Evolutionary conservation across 2,888 invertebrate genomes (phyloP).

Genomic region (Allophyes oxyacanthae): DNA sequence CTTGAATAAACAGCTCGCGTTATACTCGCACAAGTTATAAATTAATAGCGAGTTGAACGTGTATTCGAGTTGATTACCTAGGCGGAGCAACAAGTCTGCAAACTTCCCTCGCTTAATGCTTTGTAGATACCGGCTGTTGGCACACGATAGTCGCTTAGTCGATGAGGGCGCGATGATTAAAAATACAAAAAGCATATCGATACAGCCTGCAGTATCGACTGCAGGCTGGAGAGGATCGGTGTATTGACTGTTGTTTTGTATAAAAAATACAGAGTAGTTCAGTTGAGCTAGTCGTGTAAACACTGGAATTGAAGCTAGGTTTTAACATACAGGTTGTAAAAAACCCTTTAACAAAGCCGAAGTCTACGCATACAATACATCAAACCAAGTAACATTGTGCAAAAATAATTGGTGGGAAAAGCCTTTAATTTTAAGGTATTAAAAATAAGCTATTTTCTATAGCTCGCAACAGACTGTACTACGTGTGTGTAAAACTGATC

Average conservation of each 20-base stretch:
- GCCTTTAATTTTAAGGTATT: no score
- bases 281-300: not conserved
- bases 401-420: no score
- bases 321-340: no score
- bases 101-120: slow-evolving; percentile 22
- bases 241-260: slow-evolving; percentile 4
- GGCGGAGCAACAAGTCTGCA: slow-evolving; percentile 44
- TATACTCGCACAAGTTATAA: slow-evolving; percentile 16
- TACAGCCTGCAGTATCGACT: not conserved
- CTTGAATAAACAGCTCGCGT: not conserved
- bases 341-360: no score
- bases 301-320: not conserved
- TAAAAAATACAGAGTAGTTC: not conserved
- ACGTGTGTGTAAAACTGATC: no score
- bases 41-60: slow-evolving; percentile 39
- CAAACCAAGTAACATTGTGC: no score
- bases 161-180: slow-evolving; percentile 10
- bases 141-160: slow-evolving; percentile 9
- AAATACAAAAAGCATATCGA: slow-evolving; percentile 17
- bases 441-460: no score
- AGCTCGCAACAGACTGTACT: no score
- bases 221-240: not conserved
- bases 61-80: slow-evolving; percentile 37
- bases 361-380: no score
- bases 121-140: slow-evolving; percentile 11